These are phyloP conservation scores for Chascanopsetta lugubris DNA, from an alignment of 2,113 vertebrate species.

Conservation along the genomic window DNA sequence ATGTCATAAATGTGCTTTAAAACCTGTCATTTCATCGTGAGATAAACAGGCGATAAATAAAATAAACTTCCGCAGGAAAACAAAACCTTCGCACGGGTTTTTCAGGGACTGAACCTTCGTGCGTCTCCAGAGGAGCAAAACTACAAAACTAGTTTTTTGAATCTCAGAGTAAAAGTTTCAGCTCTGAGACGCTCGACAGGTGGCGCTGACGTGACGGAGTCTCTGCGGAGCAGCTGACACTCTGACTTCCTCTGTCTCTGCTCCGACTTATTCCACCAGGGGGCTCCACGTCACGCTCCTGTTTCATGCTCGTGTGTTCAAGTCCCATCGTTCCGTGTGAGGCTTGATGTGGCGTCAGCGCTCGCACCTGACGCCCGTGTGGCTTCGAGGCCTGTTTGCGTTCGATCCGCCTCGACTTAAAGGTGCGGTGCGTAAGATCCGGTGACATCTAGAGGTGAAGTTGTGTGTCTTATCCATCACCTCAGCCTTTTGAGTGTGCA, in stretches of 20 bases:
- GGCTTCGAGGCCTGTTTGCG: slow-evolving; percentile 29
- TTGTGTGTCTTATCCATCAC: too few relatives aligned
- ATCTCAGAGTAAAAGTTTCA: slow-evolving; percentile 33
- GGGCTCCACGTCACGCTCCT: slow-evolving; percentile 16
- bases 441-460: too few relatives aligned
- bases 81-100: background rate
- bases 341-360: too few relatives aligned
- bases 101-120: background rate
- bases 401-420: slow-evolving; percentile 61
- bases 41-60: slow-evolving; percentile 14
- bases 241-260: too few relatives aligned
- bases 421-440: slow-evolving; percentile 36
- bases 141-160: background rate
- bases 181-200: background rate
- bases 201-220: slow-evolving; percentile 1
- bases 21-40: background rate
- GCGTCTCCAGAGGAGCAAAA: slow-evolving; percentile 11
- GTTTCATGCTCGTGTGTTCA: slow-evolving; percentile 6
- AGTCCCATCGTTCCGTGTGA: too few relatives aligned
- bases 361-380: slow-evolving; percentile 29
- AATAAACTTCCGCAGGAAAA: background rate
- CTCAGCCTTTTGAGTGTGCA: too few relatives aligned
- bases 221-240: too few relatives aligned
- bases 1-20: too few relatives aligned
- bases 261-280: slow-evolving; percentile 12